Percentiles rank a stretch among this genome's conserved stretches.
phyloP scores from a whole-genome alignment of 2,797 vertebrate genomes.

The Aselliscus stoliczkanus region DNA sequence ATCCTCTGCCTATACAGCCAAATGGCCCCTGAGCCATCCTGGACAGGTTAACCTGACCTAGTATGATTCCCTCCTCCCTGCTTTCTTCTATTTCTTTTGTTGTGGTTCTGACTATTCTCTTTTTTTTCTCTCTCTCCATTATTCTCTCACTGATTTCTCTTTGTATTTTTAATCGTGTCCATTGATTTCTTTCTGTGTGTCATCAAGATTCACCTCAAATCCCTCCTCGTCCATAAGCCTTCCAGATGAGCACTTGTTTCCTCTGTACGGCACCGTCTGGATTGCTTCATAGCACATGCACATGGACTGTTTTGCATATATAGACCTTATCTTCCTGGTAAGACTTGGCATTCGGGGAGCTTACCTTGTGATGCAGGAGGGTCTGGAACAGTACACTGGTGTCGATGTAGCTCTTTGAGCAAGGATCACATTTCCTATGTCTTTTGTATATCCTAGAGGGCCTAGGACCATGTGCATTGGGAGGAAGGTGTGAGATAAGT shows the following conservation, averaged over 20 bases:
- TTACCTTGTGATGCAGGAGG: background rate
- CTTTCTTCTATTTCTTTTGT: background rate
- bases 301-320: background rate
- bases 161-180: background rate
- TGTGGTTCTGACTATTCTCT: background rate
- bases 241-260: background rate
- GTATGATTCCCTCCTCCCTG: fast-evolving
- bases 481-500: background rate
- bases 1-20: background rate
- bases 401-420: background rate
- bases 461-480: fast-evolving
- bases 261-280: background rate
- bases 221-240: background rate
- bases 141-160: background rate
- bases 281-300: background rate
- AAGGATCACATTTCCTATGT: background rate
- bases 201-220: background rate
- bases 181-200: background rate
- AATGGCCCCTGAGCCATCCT: background rate
- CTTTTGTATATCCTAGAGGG: background rate
- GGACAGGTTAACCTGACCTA: background rate
- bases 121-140: background rate
- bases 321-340: background rate
- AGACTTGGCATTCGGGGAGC: background rate
- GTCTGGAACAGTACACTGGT: background rate